phyloP scores from a whole-genome alignment of 2,113 vertebrate species.

The Strigops habroptila region DNA sequence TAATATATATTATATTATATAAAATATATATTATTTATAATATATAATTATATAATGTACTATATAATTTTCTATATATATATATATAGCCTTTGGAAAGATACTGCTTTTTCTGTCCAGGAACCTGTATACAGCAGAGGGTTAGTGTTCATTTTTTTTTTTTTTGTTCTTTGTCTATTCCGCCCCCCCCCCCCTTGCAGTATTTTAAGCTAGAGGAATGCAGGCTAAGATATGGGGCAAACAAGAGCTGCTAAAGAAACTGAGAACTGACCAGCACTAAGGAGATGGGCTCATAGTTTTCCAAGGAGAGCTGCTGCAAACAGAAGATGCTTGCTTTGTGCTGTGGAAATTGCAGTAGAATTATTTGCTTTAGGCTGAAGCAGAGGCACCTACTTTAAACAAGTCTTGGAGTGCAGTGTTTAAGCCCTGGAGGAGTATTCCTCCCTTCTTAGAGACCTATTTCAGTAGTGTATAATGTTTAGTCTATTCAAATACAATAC shows the following conservation, averaged over 20 bases:
- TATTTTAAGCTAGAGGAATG: not conserved
- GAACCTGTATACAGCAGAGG: not conserved
- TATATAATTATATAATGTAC: no score
- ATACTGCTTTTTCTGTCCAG: not conserved
- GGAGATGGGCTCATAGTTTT: not conserved
- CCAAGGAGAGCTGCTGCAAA: not conserved
- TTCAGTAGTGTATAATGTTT: not conserved
- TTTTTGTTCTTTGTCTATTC: not conserved
- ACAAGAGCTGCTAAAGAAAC: not conserved
- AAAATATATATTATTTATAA: no score
- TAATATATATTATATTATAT: no score
- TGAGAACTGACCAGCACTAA: not conserved
- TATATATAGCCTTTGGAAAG: not conserved
- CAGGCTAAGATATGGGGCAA: not conserved
- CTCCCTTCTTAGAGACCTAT: not conserved
- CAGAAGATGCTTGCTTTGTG: not conserved
- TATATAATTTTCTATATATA: not conserved
- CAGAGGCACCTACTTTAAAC: not conserved
- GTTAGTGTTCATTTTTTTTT: not conserved
- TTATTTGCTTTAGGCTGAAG: not conserved
- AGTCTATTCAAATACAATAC: not conserved
- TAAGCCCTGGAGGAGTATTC: not conserved
- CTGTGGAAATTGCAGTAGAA: not conserved
- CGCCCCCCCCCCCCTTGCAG: not conserved
- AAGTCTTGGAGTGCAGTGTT: not conserved